Evolutionary conservation across 1,140 invertebrate genomes (phyloP).

Genomic region (Drosophila busckii): DNA sequence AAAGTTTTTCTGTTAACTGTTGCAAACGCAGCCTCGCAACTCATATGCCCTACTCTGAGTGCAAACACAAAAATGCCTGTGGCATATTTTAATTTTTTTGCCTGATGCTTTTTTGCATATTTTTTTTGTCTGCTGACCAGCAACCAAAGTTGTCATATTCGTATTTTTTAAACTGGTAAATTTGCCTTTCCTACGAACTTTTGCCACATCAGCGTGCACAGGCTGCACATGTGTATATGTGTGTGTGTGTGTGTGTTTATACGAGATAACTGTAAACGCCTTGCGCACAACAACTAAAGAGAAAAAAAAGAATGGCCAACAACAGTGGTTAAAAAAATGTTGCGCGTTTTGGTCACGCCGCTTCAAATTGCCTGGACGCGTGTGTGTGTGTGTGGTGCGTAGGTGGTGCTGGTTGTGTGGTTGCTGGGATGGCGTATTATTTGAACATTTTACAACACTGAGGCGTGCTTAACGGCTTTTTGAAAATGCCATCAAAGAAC

Average conservation of each 20-base stretch:
- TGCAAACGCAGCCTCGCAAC: not conserved
- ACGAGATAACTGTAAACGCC: slow-evolving; percentile 50
- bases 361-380: slow-evolving; percentile 62
- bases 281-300: slow-evolving; percentile 30
- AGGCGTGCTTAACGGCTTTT: slow-evolving; percentile 66
- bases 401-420: no score
- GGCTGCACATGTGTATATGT: not conserved
- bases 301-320: slow-evolving; percentile 26
- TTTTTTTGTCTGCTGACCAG: slow-evolving; percentile 42
- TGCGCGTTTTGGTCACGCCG: slow-evolving; percentile 51
- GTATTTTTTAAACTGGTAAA: slow-evolving; percentile 55
- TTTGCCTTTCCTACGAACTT: slow-evolving; percentile 56
- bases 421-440: slow-evolving; percentile 64
- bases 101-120: slow-evolving; percentile 17
- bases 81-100: slow-evolving; percentile 57
- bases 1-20: no score
- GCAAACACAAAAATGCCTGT: slow-evolving; percentile 40
- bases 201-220: slow-evolving; percentile 48
- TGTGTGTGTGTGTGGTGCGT: slow-evolving; percentile 43
- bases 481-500: slow-evolving; percentile 52
- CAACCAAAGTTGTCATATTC: slow-evolving; percentile 42
- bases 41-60: slow-evolving; percentile 15
- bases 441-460: slow-evolving; percentile 64
- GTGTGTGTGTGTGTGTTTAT: slow-evolving; percentile 11
- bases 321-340: slow-evolving; percentile 38